Conservation (phyloP, 35 echinoderm and acorn worm genomes). For the Patiria miniata region DNA sequence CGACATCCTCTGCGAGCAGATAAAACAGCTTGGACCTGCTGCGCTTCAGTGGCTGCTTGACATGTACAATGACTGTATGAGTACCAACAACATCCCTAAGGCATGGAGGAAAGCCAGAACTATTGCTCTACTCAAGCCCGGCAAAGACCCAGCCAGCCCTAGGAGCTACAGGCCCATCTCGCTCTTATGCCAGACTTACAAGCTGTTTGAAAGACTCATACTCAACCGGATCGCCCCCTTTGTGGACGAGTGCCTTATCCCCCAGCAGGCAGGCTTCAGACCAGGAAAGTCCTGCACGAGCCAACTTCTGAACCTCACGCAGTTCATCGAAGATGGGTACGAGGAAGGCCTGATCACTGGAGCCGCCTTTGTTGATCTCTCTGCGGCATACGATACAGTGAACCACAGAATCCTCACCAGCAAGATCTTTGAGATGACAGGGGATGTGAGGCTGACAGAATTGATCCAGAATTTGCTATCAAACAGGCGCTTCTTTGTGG, state of each 20-base stretch:
- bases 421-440: constrained; percentile 33
- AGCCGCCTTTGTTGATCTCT: constrained; percentile 52
- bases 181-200: constrained; percentile 23
- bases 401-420: constrained; percentile 36
- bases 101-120: constrained; percentile 54
- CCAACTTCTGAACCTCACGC: too few species aligned
- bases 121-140: constrained; percentile 17
- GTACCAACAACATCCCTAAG: constrained; percentile 36
- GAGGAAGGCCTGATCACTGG: constrained; percentile 22
- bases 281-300: constrained; percentile 34
- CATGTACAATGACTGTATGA: constrained; percentile 42
- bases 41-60: constrained; percentile 48
- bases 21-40: constrained; percentile 46
- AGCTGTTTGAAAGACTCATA: constrained; percentile 26
- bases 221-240: constrained; percentile 30
- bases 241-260: constrained; percentile 52
- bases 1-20: constrained; percentile 52
- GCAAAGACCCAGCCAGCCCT: constrained; percentile 30
- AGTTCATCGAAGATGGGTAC: constrained; percentile 35
- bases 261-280: constrained; percentile 38
- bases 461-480: neutral
- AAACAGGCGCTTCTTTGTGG: constrained; percentile 39
- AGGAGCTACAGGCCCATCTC: constrained; percentile 35
- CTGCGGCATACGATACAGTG: constrained; percentile 61
- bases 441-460: neutral